Conservation (phyloP, 2,797 vertebrate genomes). For the Myiotriccus ornatus region DNA sequence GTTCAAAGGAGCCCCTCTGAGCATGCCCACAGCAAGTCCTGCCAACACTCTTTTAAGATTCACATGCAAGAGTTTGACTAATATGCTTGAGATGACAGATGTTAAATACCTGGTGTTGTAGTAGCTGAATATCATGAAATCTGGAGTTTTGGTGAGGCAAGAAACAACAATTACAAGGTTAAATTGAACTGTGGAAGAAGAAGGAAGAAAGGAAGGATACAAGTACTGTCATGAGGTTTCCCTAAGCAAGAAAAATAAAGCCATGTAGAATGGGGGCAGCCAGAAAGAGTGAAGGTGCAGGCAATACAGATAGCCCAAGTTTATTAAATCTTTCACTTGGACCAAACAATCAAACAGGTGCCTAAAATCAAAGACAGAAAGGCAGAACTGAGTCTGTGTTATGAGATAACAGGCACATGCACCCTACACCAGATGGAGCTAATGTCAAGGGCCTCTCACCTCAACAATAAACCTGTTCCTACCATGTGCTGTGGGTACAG, state of each 20-base stretch:
- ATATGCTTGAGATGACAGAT: not conserved
- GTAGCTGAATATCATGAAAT: not conserved
- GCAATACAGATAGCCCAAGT: not conserved
- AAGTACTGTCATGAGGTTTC: not conserved
- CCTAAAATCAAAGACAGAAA: not conserved
- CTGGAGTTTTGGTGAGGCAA: not conserved
- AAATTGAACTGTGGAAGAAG: not conserved
- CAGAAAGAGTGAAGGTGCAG: not conserved
- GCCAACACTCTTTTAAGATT: not conserved
- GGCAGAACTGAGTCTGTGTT: not conserved
- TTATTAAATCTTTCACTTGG: not conserved
- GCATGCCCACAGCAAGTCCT: not conserved
- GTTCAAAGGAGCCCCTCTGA: not conserved
- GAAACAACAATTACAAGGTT: not conserved
- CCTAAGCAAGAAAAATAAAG: not conserved
- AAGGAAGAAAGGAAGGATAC: not conserved
- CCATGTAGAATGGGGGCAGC: not conserved
- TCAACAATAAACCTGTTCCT: not conserved
- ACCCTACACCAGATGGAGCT: constrained; percentile 1
- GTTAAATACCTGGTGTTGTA: not conserved
- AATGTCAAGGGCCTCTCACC: not conserved
- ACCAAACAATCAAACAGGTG: not conserved
- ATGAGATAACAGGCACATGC: fast-evolving
- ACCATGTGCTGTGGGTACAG: not conserved
- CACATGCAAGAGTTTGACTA: not conserved